Base-by-base conservation (phyloP, 2,113 vertebrate genomes). In the Myxocyprinus asiaticus region DNA sequence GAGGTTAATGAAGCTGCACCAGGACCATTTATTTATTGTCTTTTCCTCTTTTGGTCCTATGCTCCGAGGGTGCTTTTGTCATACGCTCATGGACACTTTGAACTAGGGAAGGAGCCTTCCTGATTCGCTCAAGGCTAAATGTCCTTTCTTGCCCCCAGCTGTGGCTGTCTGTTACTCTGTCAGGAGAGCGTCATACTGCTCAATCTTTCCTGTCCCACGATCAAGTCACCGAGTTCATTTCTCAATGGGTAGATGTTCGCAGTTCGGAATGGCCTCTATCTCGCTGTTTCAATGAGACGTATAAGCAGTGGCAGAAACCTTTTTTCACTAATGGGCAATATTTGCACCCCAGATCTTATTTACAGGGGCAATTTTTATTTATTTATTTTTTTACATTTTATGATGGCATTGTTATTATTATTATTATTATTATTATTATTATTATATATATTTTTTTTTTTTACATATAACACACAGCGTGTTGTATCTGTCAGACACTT, bases 111-210 rank as follows among this genome's bases (percentile, higher is more conserved):
- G 45, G 50, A 71, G 76, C 56, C 50, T 33, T 33, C 22, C 22
- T 33, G 22, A 33, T 33, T 33, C 22, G 22, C 22, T 33, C 22
- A 33, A 33, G 3, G 22, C 44, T 22, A 15, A 43, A 9, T 45
- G 53, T 78, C 82, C 8, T 4, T 64, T 80, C 69, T 55, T 65
- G 76, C 63, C 51, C 84, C 82, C 86, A 87, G 83, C 87, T 85
- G 84, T 84, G 84, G 78, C 77, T 83, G 82, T 81, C 79, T 6
- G 48, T 82, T 79, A 51, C 67, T 11, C 9, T 43, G 14, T 65
- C 67, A 73, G 58, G 33, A 65, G 11, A 10, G 59, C 69, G 50
- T 33, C 22, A 33, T 11, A 53, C 67, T 15, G 67, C 9, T 66
- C 53, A n/a, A 45, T n/a, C n/a, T 14, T 82, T 14, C 17, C 50